A percentile compares a stretch with the other conserved stretches of the same genome.
Evolutionary conservation across 1,140 invertebrate genomes (phyloP).

Genomic region (Pissodes strobi): DNA sequence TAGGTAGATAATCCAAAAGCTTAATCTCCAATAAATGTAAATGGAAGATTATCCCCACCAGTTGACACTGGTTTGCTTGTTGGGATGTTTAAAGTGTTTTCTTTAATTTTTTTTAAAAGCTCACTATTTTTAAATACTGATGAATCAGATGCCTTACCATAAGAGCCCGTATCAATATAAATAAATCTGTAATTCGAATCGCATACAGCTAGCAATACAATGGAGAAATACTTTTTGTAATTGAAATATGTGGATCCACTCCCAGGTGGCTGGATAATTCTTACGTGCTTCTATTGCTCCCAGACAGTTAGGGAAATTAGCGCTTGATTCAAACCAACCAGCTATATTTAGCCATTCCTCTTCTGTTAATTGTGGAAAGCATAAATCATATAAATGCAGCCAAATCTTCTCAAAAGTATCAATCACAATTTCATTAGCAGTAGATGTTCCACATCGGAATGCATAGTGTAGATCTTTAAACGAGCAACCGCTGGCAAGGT

Average conservation of each 20-base stretch:
- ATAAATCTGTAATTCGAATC: not conserved
- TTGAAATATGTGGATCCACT: not conserved
- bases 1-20: conserved; percentile 50
- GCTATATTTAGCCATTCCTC: conserved; percentile 31
- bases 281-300: too few species aligned
- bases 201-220: not conserved
- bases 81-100: conserved; percentile 55
- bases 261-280: conserved; percentile 45
- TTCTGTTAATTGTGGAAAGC: not conserved
- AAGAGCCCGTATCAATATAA: too few species aligned
- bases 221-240: not conserved
- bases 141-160: not conserved
- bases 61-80: conserved; percentile 2
- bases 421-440: conserved; percentile 41
- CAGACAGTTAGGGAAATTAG: conserved; percentile 54
- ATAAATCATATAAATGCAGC: conserved; percentile 38
- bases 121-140: not conserved
- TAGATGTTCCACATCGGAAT: conserved; percentile 38
- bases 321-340: conserved; percentile 41
- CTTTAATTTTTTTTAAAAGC: conserved; percentile 39
- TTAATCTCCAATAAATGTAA: conserved; percentile 48
- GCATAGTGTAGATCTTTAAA: conserved; percentile 42
- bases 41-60: conserved; percentile 20
- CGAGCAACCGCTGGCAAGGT: conserved; percentile 39
- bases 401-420: conserved; percentile 48